Base-by-base conservation (phyloP, 1,140 invertebrate genomes). In the Trichomalopsis sarcophagae region DNA sequence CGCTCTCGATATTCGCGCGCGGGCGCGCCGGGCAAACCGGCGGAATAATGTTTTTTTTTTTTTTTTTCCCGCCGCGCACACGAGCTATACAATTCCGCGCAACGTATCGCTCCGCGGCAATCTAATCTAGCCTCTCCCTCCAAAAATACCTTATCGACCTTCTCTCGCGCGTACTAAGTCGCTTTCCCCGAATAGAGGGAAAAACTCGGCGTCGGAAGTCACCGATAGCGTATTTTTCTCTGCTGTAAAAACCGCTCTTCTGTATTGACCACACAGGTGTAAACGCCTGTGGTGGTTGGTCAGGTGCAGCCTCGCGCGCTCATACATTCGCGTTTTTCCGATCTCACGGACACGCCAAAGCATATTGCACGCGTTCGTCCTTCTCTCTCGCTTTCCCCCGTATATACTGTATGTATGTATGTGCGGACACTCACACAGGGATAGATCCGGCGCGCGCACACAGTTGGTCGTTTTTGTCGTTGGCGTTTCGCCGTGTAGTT, bases 391-490 rank as follows among this genome's bases (percentile, higher is more conserved):
- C 47, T 50, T n/a, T 10, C 68, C 1, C 68, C 6, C 11, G 47
- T 4, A 10, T 27, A 23, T 7, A n/a, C 3, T 68, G 62, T 23
- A 50, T 77, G 3, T 55, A 77, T 30, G 27, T 1, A 77, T 30
- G 5, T 11, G 14, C 17, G 2, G 30, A 55, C 23, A 62, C n/a
- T 13, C 50, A 62, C 55, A 21, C 50, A n/a, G 77, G 21, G 62
- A 80, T 40, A 68, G 17, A 62, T 21, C 21, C 21, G 21, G 21
- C 21, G 55, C 55, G 21, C 55, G 62, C 36, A 55, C 74, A 44
- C 69, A 17, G 50, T 76, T 36, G 21, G 74, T 83, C 81, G 50
- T 82, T 74, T 82, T 74, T 82, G 81, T 75, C 73, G 81, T 75
- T 55, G 50, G 76, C 44, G 76, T 50, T 82, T 73, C 80, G 30